Base-by-base conservation (phyloP, 2,888 invertebrate genomes). In the Napeogenes sylphis region DNA sequence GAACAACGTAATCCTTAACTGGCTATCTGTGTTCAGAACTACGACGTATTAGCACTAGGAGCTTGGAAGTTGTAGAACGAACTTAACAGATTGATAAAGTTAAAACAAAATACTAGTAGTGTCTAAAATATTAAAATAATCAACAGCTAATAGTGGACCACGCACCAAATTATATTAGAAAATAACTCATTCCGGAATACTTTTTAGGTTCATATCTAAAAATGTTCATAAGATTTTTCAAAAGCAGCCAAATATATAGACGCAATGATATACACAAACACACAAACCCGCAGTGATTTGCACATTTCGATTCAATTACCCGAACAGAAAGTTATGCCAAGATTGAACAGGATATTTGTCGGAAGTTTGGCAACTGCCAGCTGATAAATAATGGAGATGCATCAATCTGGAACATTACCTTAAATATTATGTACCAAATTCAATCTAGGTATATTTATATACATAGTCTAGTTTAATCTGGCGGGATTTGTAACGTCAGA, bases 291-390 rank as follows among this genome's bases (percentile, higher is more conserved):
- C 42, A 42, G 59, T 65, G 63, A 63, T 66, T 61, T 56, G 54
- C 63, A 56, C 54, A 61, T 56, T 56, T 63, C 61, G 66, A 61
- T 63, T 57, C 63, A 51, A 56, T 65, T 63, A 63, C 63, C 54
- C 55, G 32, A 54, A 54, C 45, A 5, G 51, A 21, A 21, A 59
- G 51, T 55, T 4, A 38, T 33, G 51, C 61, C 59, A 57, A 64
- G 35, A 55, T 46, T 55, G 38, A 55, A 55, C 63, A 58, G 64
- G 61, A 58, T 58, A 58, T 64, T 56, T 58, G 55, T 56, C 56
- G 53, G 54, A 56, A 33, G 45, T 32, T 60, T 60, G 63, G 60
- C 63, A 63, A 45, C 55, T n/a, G 33, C 32, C 45, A 45, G 30
- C 51, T 51, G 51, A 51, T 51, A 51, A 51, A 51, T 51, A 30